Conservation (phyloP, 2,113 vertebrate genomes). For the Poecilia latipinna region DNA sequence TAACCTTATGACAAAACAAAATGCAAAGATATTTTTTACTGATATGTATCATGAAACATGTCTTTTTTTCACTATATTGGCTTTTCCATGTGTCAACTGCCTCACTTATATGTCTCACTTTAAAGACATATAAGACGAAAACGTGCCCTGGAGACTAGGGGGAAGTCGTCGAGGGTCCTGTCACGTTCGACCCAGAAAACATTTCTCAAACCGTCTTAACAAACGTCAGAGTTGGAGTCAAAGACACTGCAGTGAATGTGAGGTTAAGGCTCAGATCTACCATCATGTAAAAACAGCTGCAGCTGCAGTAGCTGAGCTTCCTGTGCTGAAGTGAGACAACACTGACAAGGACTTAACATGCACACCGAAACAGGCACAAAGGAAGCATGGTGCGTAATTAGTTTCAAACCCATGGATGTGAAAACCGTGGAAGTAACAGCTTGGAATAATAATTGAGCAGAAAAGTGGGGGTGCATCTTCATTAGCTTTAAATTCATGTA, state of each 20-base stretch:
- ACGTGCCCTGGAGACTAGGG: constrained; percentile 3
- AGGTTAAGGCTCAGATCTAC: constrained; percentile 56
- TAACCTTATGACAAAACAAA: constrained; percentile 15
- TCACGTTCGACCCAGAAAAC: constrained; percentile 13
- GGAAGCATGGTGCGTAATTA: background rate
- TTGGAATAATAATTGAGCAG: background rate
- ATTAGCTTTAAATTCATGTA: background rate
- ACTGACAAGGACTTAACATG: background rate
- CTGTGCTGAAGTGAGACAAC: constrained; percentile 16
- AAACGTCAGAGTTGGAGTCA: constrained; percentile 57
- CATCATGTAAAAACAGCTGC: no score
- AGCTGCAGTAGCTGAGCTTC: background rate
- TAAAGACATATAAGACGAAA: constrained; percentile 18
- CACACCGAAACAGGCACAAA: constrained; percentile 33
- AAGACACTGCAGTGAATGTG: constrained; percentile 59
- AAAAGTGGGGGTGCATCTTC: background rate
- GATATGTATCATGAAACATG: constrained; percentile 21
- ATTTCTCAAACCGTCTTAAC: constrained; percentile 40
- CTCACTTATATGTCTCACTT: constrained; percentile 14
- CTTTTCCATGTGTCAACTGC: constrained; percentile 13
- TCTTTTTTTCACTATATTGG: background rate
- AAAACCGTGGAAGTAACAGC: background rate
- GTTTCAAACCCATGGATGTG: background rate
- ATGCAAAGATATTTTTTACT: constrained; percentile 27
- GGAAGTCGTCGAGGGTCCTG: constrained; percentile 20